Evolutionary conservation across 2,113 vertebrate species (phyloP).

Genomic region (Falco punctatus): DNA sequence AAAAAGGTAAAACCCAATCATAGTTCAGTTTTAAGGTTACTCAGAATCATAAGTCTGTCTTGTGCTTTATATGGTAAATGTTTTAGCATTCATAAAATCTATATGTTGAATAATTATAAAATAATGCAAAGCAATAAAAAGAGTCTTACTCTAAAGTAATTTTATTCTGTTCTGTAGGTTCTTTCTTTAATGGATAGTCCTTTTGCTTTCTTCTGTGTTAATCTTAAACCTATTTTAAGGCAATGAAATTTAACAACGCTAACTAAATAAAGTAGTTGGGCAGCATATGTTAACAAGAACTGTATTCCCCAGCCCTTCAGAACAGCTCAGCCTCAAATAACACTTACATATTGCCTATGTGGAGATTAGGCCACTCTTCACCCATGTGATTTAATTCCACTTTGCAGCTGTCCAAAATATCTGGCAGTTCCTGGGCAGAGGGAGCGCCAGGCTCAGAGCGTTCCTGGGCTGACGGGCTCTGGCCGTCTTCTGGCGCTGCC

Average conservation of each 20-base stretch:
- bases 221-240: constrained; percentile 23
- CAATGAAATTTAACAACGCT: neutral
- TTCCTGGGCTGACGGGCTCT: neutral
- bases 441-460: neutral
- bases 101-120: neutral
- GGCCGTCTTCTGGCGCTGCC: neutral
- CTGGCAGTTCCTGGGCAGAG: constrained; percentile 79
- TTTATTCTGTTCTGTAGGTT: neutral
- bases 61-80: neutral
- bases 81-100: neutral
- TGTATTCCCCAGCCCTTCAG: constrained; percentile 2
- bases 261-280: neutral
- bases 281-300: neutral
- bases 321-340: constrained; percentile 10
- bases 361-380: constrained; percentile 83
- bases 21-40: neutral
- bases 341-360: constrained; percentile 81
- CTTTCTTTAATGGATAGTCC: neutral
- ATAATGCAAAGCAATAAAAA: neutral
- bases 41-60: neutral
- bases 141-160: neutral
- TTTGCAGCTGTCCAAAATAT: constrained; percentile 80
- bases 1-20: neutral
- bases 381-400: constrained; percentile 76
- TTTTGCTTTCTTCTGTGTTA: constrained; percentile 11